These are phyloP conservation scores for Seira sanloemensis DNA, from an alignment of 2,888 invertebrate species.

Conservation along the genomic window DNA sequence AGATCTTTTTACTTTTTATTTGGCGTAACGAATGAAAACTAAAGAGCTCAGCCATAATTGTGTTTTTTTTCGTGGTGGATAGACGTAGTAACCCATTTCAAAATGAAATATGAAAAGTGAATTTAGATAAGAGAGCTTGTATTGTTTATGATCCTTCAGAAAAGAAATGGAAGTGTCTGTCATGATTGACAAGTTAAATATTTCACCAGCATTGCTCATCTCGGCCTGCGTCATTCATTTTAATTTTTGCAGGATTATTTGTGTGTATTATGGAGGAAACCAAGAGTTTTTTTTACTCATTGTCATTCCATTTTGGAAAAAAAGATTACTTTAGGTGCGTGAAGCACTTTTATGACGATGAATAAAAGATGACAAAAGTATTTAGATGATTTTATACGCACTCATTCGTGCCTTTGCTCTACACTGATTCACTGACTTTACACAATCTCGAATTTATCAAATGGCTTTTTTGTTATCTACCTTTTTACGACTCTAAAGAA, in stretches of 20 bases:
- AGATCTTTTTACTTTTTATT: slow-evolving; percentile 17
- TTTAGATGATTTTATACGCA: slow-evolving; percentile 4
- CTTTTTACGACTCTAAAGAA: neutral
- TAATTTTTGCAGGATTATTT: slow-evolving; percentile 8
- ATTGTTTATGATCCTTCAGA: neutral
- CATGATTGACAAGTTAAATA: neutral
- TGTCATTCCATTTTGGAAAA: neutral
- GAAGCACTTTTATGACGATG: neutral
- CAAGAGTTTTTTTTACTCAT: no score
- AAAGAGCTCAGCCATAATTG: neutral
- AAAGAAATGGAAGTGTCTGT: neutral
- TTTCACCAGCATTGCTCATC: neutral
- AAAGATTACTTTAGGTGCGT: slow-evolving; percentile 9
- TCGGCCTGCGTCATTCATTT: neutral
- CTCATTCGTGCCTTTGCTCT: neutral
- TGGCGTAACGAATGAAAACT: neutral
- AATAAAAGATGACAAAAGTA: neutral
- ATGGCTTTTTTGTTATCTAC: neutral
- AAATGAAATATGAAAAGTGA: slow-evolving; percentile 17
- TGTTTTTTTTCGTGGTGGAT: slow-evolving; percentile 7
- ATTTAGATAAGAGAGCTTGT: neutral
- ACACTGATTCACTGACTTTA: neutral
- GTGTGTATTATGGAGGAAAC: no score
- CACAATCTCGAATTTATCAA: no score
- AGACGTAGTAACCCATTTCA: slow-evolving; percentile 14